Conservation (phyloP, 2,888 invertebrate species). For the Xylophagus ater region DNA sequence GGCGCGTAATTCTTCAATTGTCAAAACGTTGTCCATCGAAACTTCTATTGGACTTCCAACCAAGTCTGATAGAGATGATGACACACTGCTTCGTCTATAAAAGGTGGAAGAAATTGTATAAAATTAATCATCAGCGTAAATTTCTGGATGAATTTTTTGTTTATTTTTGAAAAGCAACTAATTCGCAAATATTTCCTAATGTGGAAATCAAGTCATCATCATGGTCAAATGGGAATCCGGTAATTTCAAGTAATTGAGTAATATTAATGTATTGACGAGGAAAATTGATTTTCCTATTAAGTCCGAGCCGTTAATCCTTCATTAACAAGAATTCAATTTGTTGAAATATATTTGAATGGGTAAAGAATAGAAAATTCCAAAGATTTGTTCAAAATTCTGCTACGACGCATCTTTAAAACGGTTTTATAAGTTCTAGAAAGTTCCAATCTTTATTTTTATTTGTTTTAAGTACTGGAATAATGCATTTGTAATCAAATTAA, state of each 20-base stretch:
- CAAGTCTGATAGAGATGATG: constrained; percentile 37
- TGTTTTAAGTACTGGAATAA: no score
- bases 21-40: constrained; percentile 44
- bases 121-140: neutral
- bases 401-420: no score
- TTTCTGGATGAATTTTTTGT: neutral
- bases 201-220: no score
- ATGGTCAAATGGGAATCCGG: neutral
- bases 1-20: constrained; percentile 58
- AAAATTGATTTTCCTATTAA: no score
- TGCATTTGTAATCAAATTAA: no score
- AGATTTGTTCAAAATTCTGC: no score
- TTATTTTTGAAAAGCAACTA: neutral
- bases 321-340: no score
- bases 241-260: neutral
- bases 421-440: no score
- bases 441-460: no score
- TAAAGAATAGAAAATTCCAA: no score
- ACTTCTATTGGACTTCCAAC: constrained; percentile 37
- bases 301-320: no score
- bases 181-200: neutral
- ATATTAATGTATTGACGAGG: neutral
- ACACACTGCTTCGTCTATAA: constrained; percentile 36
- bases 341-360: no score
- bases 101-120: constrained; percentile 2